phyloP scores from a whole-genome alignment of 2,797 vertebrate genomes.

The Nyctibius grandis region DNA sequence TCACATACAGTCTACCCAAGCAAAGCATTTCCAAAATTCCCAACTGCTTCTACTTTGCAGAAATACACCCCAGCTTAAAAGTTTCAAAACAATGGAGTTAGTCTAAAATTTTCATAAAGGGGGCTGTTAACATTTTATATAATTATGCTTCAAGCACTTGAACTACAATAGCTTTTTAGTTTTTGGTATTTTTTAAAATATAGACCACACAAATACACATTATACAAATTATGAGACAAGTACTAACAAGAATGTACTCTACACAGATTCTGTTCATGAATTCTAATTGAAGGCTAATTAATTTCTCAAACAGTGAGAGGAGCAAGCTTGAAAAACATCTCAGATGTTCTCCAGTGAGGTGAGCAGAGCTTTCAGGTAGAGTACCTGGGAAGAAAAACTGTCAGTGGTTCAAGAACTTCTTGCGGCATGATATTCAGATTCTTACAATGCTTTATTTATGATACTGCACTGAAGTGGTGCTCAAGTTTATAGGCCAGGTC shows the following conservation, averaged over 20 bases:
- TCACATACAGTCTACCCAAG: background rate
- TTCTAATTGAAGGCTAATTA: conserved; percentile 4
- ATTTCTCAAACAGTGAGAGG: background rate
- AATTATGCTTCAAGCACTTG: background rate
- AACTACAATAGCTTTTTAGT: background rate
- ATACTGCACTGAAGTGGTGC: background rate
- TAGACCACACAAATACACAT: background rate
- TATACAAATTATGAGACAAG: background rate
- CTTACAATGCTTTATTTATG: background rate
- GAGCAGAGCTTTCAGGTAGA: background rate
- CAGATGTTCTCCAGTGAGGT: background rate
- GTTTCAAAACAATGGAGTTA: background rate
- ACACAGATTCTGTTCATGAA: background rate
- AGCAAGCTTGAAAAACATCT: background rate
- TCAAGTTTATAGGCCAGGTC: background rate
- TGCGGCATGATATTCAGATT: background rate
- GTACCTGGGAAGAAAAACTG: background rate
- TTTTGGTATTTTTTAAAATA: background rate
- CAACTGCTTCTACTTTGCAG: background rate
- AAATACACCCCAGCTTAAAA: background rate
- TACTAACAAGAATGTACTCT: background rate
- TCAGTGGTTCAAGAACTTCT: background rate
- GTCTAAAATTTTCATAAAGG: background rate
- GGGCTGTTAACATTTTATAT: background rate
- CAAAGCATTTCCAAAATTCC: background rate